Conservation (phyloP, 2,888 invertebrate genomes). For the Eristalis arbustorum region DNA sequence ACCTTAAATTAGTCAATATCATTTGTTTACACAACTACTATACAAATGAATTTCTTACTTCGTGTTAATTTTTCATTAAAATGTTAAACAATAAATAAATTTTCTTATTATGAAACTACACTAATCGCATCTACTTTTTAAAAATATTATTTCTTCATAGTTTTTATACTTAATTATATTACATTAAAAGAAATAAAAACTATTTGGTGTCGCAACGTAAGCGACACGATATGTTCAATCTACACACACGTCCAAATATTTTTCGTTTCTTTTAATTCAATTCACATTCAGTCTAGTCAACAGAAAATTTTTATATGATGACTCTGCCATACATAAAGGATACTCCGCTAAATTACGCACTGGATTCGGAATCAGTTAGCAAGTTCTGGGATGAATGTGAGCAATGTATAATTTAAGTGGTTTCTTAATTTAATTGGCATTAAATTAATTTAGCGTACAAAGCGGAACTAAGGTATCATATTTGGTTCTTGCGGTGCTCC, state of each 20-base stretch:
- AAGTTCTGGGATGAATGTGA: slow-evolving; percentile 8
- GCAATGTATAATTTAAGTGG: not conserved
- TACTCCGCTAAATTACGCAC: slow-evolving; percentile 40
- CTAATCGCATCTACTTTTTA: slow-evolving; percentile 9
- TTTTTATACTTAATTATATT: slow-evolving; percentile 28
- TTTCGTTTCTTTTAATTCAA: slow-evolving; percentile 33
- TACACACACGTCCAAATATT: slow-evolving; percentile 8
- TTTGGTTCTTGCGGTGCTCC: slow-evolving; percentile 80
- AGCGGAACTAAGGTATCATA: slow-evolving; percentile 78
- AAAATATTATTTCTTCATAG: not conserved
- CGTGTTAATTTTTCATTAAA: slow-evolving; percentile 23
- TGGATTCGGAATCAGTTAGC: slow-evolving; percentile 49
- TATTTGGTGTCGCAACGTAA: slow-evolving; percentile 10
- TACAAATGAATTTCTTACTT: slow-evolving; percentile 43
- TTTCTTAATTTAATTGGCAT: slow-evolving; percentile 18
- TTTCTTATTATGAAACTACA: slow-evolving; percentile 32
- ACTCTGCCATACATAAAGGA: slow-evolving; percentile 3
- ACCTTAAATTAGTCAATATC: slow-evolving; percentile 37
- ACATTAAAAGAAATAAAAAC: slow-evolving; percentile 55
- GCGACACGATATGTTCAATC: slow-evolving; percentile 9
- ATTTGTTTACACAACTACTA: slow-evolving; percentile 55
- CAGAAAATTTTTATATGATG: not conserved
- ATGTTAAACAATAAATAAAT: slow-evolving; percentile 61
- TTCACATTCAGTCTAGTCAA: slow-evolving; percentile 18
- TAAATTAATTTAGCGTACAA: slow-evolving; percentile 42